phyloP scores from a whole-genome alignment of 2,113 vertebrate species.

The Leptobrachium ailaonicum region DNA sequence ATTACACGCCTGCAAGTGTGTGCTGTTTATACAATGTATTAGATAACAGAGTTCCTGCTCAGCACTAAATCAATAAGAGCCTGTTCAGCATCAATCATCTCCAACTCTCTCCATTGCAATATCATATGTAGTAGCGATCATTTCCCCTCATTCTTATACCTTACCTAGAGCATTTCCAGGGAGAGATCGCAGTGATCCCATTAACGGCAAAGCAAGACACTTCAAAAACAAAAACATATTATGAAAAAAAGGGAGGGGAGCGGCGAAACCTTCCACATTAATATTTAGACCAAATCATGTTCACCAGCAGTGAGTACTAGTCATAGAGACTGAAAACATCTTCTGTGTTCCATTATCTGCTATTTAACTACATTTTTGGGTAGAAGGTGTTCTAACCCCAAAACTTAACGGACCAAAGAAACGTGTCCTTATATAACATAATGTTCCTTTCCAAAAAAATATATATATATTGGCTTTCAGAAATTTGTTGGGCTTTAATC shows the following conservation, averaged over 20 bases:
- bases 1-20: slow-evolving; percentile 71
- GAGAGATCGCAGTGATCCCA: neutral
- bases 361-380: too few species aligned
- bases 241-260: neutral
- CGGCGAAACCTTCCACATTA: neutral
- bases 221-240: neutral
- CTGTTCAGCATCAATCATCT: slow-evolving; percentile 71
- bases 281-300: neutral
- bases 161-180: slow-evolving; percentile 18
- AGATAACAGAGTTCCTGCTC: slow-evolving; percentile 74
- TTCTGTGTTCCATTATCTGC: too few species aligned
- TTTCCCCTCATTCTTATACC: slow-evolving; percentile 36
- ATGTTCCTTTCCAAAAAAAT: too few species aligned
- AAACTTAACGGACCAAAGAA: too few species aligned
- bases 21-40: slow-evolving; percentile 69
- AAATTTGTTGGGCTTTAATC: too few species aligned
- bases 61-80: slow-evolving; percentile 80
- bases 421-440: too few species aligned
- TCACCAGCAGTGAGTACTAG: neutral
- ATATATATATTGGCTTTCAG: too few species aligned
- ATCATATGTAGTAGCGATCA: slow-evolving; percentile 29
- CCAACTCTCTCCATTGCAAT: slow-evolving; percentile 52
- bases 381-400: too few species aligned
- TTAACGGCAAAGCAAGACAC: neutral
- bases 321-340: too few species aligned